Percentiles rank a stretch among this genome's conserved stretches.
These are phyloP conservation scores for Pegea sp. DNA, from an alignment of 23 tunicate genomes.

Conservation along the genomic window DNA sequence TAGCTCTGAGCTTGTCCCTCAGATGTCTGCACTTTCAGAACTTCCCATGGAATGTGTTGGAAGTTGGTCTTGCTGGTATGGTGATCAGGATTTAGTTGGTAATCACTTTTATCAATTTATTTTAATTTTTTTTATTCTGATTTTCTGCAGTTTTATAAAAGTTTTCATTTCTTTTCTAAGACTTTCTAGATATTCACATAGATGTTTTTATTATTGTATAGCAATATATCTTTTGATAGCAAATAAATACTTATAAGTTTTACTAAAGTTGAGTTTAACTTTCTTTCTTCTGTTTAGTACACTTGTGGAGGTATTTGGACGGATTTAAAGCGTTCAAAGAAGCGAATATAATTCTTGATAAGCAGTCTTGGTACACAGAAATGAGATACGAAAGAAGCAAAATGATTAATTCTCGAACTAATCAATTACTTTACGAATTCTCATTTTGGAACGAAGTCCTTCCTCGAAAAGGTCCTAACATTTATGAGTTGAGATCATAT, in stretches of 20 bases:
- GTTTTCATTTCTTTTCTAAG: no score
- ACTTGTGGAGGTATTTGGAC: slow-evolving; percentile 72
- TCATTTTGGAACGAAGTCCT: slow-evolving; percentile 75
- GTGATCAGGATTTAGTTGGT: slow-evolving; percentile 85
- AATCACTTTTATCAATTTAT: no score
- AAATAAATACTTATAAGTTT: no score
- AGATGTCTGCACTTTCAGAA: slow-evolving; percentile 20
- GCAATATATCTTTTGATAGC: no score
- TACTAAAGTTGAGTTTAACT: no score
- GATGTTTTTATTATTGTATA: no score
- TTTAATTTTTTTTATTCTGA: no score
- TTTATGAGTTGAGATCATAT: slow-evolving; percentile 77
- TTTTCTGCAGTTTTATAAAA: no score
- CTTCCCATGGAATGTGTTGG: slow-evolving; percentile 54
- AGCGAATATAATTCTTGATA: slow-evolving; percentile 32
- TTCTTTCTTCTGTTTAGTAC: slow-evolving; percentile 13
- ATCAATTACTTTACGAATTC: slow-evolving; percentile 80
- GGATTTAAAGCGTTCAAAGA: slow-evolving; percentile 59
- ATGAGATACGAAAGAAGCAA: slow-evolving; percentile 56
- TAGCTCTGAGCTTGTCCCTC: slow-evolving; percentile 50
- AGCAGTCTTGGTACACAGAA: slow-evolving; percentile 44
- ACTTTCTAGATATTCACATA: no score
- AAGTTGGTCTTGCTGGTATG: slow-evolving; percentile 95
- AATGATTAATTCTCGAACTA: slow-evolving; percentile 49
- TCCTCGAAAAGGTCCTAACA: slow-evolving; percentile 62